A percentile compares a stretch with the other conserved stretches of the same genome.
Conservation (phyloP, 1,140 invertebrate genomes). For the Caenorhabditis brenneri region DNA sequence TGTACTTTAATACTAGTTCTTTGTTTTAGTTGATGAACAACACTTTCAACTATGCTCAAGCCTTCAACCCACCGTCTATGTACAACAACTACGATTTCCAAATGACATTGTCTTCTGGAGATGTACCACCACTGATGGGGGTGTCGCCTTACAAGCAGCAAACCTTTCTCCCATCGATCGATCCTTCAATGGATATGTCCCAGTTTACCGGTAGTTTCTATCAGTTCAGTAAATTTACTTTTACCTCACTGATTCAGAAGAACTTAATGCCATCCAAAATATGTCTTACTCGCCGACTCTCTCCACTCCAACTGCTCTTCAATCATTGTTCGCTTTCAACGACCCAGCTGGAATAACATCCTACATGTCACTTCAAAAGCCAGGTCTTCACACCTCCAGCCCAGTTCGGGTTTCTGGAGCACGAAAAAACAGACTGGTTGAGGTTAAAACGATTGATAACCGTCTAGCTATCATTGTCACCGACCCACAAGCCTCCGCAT, state of each 20-base stretch:
- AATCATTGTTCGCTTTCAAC: background rate
- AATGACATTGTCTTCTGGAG: background rate
- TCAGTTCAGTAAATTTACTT: background rate
- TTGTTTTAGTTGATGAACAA: no score
- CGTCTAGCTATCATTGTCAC: background rate
- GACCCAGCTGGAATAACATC: background rate
- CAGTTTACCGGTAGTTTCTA: background rate
- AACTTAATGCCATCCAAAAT: background rate
- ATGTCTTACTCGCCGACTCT: background rate
- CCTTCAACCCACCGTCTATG: background rate
- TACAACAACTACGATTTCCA: slow-evolving; percentile 2
- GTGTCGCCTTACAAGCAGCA: background rate
- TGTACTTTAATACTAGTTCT: no score
- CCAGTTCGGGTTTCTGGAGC: background rate
- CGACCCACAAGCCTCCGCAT: background rate
- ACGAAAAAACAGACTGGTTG: background rate
- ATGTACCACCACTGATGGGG: background rate
- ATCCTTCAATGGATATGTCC: background rate
- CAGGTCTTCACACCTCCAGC: background rate
- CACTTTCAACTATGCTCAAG: background rate
- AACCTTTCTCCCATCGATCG: background rate
- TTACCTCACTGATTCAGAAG: background rate
- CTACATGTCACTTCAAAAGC: background rate
- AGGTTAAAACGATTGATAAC: background rate
- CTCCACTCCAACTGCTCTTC: background rate